Percentiles rank a stretch among this genome's conserved stretches.
Conservation (phyloP, 1,140 invertebrate species). For the Globodera ellingtonae region DNA sequence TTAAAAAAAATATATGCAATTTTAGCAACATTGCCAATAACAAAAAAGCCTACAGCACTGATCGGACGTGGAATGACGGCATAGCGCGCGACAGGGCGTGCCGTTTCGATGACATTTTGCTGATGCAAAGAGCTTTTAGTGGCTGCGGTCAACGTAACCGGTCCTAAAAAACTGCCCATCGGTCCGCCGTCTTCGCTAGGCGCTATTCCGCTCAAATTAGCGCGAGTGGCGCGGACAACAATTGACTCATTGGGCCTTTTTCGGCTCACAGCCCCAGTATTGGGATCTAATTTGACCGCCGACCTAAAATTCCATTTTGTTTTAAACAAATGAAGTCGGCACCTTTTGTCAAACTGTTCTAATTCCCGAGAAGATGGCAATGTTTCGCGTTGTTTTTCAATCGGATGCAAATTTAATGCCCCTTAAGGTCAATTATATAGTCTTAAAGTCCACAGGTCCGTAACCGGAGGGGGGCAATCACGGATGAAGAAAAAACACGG, state of each 20-base stretch:
- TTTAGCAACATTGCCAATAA: no score
- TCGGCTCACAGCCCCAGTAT: not conserved
- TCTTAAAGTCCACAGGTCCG: not conserved
- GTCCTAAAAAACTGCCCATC: constrained; percentile 27
- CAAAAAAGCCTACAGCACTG: constrained; percentile 7
- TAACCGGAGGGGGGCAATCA: no score
- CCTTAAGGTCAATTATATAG: constrained; percentile 2
- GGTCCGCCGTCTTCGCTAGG: constrained; percentile 23
- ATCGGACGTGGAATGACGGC: constrained; percentile 29
- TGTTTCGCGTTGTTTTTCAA: not conserved
- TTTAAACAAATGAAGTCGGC: not conserved
- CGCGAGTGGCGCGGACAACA: constrained; percentile 18
- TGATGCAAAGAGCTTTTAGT: not conserved
- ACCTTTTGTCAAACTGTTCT: not conserved
- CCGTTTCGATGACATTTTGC: not conserved
- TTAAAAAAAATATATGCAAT: no score
- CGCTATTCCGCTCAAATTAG: constrained; percentile 26
- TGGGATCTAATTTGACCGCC: not conserved
- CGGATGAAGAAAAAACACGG: no score
- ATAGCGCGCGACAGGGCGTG: constrained; percentile 21
- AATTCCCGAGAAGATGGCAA: not conserved
- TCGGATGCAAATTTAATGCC: constrained; percentile 2
- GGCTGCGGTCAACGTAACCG: not conserved
- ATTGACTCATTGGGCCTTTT: constrained; percentile 8
- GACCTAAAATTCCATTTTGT: not conserved